Evolutionary conservation across 2,797 vertebrate species (phyloP).

Genomic region (Tenualosa ilisha): DNA sequence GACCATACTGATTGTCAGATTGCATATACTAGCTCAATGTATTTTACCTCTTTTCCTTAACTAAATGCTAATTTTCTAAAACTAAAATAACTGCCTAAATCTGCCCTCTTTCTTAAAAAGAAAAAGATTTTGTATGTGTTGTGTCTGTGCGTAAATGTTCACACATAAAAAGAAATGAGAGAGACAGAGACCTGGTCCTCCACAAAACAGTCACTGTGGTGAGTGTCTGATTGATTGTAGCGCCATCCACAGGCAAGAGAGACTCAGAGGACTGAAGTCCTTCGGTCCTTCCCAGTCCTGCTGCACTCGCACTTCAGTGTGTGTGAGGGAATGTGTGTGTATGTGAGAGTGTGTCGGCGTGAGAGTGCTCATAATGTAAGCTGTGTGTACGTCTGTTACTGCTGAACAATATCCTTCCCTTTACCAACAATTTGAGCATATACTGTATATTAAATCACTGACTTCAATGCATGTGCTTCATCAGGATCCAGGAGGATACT

Average conservation of each 20-base stretch:
- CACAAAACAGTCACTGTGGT: slow-evolving; percentile 40
- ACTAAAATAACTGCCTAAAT: background rate
- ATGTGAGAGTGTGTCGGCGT: slow-evolving; percentile 36
- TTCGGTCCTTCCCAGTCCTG: slow-evolving; percentile 77
- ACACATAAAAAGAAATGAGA: slow-evolving; percentile 42
- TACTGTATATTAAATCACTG: slow-evolving; percentile 44
- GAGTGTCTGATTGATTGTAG: slow-evolving; percentile 47
- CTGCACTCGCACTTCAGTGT: slow-evolving; percentile 69
- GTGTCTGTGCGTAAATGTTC: slow-evolving; percentile 40
- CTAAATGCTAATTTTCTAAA: background rate
- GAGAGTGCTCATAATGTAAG: slow-evolving; percentile 21
- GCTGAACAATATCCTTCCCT: background rate
- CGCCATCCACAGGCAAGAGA: slow-evolving; percentile 75
- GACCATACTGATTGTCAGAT: background rate
- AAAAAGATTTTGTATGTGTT: slow-evolving; percentile 34
- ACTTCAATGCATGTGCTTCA: slow-evolving; percentile 43
- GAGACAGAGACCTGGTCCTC: slow-evolving; percentile 53
- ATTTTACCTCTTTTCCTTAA: background rate
- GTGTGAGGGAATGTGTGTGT: slow-evolving; percentile 33
- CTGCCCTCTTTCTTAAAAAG: slow-evolving; percentile 34
- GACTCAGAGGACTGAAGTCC: slow-evolving; percentile 78
- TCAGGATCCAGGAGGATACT: background rate
- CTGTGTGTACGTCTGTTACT: slow-evolving; percentile 14
- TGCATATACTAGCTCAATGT: background rate
- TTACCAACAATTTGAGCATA: background rate